Evolutionary conservation across 2,888 invertebrate genomes (phyloP), one percentile per base, ranked within the genome.

Genomic region (Himalopsyche tibetana): DNA sequence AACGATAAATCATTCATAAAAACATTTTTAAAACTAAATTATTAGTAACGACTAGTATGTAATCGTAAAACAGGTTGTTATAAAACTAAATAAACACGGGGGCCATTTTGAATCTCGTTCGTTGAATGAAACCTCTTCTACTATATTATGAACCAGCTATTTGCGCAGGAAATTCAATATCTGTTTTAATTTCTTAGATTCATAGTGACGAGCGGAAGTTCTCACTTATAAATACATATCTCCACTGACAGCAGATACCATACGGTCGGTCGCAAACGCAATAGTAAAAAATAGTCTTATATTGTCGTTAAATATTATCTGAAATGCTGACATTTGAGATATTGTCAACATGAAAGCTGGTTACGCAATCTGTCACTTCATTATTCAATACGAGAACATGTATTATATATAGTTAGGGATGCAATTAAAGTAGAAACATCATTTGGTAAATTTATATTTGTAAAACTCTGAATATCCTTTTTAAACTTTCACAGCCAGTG

Each of bases 151-250:
- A 74, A 38, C 9, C 74, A 74, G 36, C 74, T 74, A 36, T 74
- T 74, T 11, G 36, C 74, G 74, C 74, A 74, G 74, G 74, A 74
- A 74, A 74, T 74, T 74, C 28, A 36, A 74, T 74, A 74, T 74
- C 74, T 74, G 74, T 36, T 74, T 74, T 74, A 74, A 36, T 74
- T 74, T 74, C 74, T 74, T 8, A 42, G 19, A 80, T 80, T 80
- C 17, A 42, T 45, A 42, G 5, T 42, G 80, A 80, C 80, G 42
- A 80, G 80, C 51, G 80, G 80, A 45, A 80, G 28, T 28, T 80
- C 45, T 80, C 51, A 80, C 80, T 80, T 80, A 80, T 80, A 36
- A 80, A 45, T 80, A 42, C 69, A 28, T 19, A 28, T 69, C 69
- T 69, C 36, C 4, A 69, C 28, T 74, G 74, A 74, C 74, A 36